These are phyloP conservation scores for Paracanthobrama guichenoti DNA, from an alignment of 2,113 vertebrate species.

Conservation along the genomic window DNA sequence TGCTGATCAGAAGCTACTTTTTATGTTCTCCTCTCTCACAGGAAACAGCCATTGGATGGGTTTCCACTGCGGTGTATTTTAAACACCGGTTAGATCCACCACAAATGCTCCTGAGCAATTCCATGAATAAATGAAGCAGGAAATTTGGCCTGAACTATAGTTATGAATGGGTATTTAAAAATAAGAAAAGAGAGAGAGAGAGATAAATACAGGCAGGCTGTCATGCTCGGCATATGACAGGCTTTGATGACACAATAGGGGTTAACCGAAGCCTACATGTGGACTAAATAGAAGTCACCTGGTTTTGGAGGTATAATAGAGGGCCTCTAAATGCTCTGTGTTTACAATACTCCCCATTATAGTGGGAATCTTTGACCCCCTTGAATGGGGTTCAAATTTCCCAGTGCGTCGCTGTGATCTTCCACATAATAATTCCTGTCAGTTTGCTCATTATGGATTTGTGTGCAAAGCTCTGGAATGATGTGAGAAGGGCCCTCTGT, in stretches of 20 bases:
- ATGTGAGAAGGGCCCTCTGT: constrained; percentile 81
- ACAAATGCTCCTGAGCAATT: constrained; percentile 51
- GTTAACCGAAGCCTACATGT: constrained; percentile 73
- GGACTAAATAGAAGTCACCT: constrained; percentile 75
- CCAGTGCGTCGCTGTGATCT: constrained; percentile 79
- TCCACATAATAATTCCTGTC: constrained; percentile 86
- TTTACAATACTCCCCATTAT: constrained; percentile 82
- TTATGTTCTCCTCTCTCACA: constrained; percentile 24
- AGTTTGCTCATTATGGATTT: constrained; percentile 88
- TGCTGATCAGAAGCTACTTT: background rate
- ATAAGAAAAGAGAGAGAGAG: constrained; percentile 63
- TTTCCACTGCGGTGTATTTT: constrained; percentile 25
- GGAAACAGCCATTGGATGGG: constrained; percentile 18
- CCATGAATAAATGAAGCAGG: constrained; percentile 68
- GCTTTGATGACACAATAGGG: constrained; percentile 77
- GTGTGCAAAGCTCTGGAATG: constrained; percentile 83
- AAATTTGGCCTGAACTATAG: constrained; percentile 59
- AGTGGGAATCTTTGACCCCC: constrained; percentile 82
- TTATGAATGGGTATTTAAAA: constrained; percentile 73
- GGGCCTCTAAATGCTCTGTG: constrained; percentile 72
- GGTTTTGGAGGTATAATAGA: constrained; percentile 76
- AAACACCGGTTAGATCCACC: constrained; percentile 10
- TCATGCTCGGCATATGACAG: constrained; percentile 64
- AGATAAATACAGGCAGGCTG: constrained; percentile 61
- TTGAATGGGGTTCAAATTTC: constrained; percentile 83